A percentile compares a stretch with the other conserved stretches of the same genome.
Evolutionary conservation across 2,797 vertebrate genomes (phyloP).

Genomic region (Poeciliopsis turneri): DNA sequence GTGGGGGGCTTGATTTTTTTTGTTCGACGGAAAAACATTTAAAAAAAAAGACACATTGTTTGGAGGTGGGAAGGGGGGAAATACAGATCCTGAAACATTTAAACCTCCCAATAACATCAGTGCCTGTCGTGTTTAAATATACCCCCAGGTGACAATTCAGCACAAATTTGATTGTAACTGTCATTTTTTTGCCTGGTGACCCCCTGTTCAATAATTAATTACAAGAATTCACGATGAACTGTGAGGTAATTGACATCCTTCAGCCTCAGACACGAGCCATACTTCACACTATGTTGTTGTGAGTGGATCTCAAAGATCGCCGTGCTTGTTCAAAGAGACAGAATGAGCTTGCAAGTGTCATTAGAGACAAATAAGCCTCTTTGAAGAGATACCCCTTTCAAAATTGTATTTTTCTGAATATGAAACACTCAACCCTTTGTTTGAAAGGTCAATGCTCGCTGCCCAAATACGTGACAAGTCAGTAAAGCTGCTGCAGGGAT

Average conservation of each 20-base stretch:
- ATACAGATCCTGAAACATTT: background rate
- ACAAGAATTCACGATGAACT: constrained; percentile 29
- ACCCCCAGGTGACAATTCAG: constrained; percentile 3
- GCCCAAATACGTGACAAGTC: background rate
- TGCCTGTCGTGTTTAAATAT: constrained; percentile 3
- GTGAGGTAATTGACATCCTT: constrained; percentile 36
- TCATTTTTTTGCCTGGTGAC: constrained; percentile 26
- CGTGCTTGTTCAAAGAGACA: constrained; percentile 7
- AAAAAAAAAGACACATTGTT: constrained; percentile 15
- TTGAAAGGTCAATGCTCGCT: background rate
- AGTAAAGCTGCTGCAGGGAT: constrained; percentile 1
- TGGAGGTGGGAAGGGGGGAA: background rate
- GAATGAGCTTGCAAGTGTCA: constrained; percentile 22
- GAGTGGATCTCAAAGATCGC: constrained; percentile 34
- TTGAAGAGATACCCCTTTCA: constrained; percentile 34
- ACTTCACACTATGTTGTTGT: constrained; percentile 32
- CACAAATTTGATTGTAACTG: background rate
- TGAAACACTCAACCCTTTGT: constrained; percentile 12
- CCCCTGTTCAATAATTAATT: constrained; percentile 32
- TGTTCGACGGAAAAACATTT: constrained; percentile 24
- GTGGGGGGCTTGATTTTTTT: constrained; percentile 17
- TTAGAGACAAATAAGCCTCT: constrained; percentile 29
- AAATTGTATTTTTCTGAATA: constrained; percentile 24
- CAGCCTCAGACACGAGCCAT: constrained; percentile 27
- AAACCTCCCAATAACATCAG: background rate